Evolutionary conservation across 1,140 invertebrate species (phyloP).

Genomic region (Cephus cinctus): DNA sequence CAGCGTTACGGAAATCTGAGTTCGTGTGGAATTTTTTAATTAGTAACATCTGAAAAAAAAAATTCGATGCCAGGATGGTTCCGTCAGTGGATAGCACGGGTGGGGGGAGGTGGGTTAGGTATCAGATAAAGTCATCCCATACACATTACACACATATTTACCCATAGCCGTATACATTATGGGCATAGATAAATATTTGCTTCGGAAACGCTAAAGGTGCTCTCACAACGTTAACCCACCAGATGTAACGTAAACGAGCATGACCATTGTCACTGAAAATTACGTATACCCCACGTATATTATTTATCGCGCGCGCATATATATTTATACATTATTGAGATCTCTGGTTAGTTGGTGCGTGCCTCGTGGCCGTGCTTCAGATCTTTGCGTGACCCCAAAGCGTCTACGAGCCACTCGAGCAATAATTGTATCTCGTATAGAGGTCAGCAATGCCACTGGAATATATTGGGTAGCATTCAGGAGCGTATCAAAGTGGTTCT

Average conservation of each 20-base stretch:
- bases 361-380: constrained; percentile 29
- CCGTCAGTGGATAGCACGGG: no score
- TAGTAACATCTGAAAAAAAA: constrained; percentile 22
- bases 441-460: constrained; percentile 22
- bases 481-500: not conserved
- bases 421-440: constrained; percentile 27
- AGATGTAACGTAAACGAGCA: no score
- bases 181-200: no score
- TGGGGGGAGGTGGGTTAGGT: not conserved
- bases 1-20: constrained; percentile 35
- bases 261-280: no score
- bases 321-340: constrained; percentile 23
- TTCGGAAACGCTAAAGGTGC: no score
- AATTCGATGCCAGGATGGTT: not conserved
- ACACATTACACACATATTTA: not conserved
- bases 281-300: not conserved
- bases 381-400: constrained; percentile 30
- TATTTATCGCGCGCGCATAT: not conserved
- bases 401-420: constrained; percentile 22
- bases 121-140: not conserved
- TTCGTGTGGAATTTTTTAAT: constrained; percentile 48
- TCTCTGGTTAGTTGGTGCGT: constrained; percentile 26
- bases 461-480: constrained; percentile 24
- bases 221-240: no score
- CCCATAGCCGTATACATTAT: no score